Conservation (phyloP, 2,797 vertebrate genomes). For the Chaetodon trifasciatus region DNA sequence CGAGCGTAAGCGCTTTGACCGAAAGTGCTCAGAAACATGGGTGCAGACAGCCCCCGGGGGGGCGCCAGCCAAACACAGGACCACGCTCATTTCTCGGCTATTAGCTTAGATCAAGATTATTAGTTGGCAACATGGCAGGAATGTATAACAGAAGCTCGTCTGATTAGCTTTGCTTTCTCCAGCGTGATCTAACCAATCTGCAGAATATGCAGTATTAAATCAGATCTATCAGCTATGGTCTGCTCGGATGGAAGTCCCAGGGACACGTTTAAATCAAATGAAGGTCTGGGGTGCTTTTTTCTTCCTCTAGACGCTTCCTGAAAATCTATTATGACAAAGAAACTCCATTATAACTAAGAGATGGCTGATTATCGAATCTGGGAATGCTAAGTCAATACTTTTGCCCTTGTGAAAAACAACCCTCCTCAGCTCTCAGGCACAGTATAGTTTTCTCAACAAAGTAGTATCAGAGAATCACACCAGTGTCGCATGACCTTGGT, state of each 20-base stretch:
- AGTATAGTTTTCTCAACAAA: not conserved
- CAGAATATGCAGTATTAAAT: slow-evolving; percentile 58
- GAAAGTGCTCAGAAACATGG: slow-evolving; percentile 46
- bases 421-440: not conserved
- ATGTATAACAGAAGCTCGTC: slow-evolving; percentile 51
- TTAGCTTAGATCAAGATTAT: slow-evolving; percentile 58
- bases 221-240: slow-evolving; percentile 48
- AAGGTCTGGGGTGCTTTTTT: slow-evolving; percentile 27
- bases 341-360: slow-evolving; percentile 15
- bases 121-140: slow-evolving; percentile 42
- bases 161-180: slow-evolving; percentile 54
- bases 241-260: slow-evolving; percentile 25
- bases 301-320: slow-evolving; percentile 21
- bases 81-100: slow-evolving; percentile 24
- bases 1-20: slow-evolving; percentile 44
- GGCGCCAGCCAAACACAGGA: not conserved
- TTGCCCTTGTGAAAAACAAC: slow-evolving; percentile 31
- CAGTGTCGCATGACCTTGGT: not conserved
- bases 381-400: slow-evolving; percentile 23
- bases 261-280: slow-evolving; percentile 46
- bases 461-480: not conserved
- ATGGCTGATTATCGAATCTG: slow-evolving; percentile 26
- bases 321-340: slow-evolving; percentile 43
- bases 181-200: slow-evolving; percentile 44
- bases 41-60: slow-evolving; percentile 10